A percentile compares a stretch with the other conserved stretches of the same genome.
Evolutionary conservation across 1,140 invertebrate genomes (phyloP).

Genomic region (Dufourea novaeangliae): DNA sequence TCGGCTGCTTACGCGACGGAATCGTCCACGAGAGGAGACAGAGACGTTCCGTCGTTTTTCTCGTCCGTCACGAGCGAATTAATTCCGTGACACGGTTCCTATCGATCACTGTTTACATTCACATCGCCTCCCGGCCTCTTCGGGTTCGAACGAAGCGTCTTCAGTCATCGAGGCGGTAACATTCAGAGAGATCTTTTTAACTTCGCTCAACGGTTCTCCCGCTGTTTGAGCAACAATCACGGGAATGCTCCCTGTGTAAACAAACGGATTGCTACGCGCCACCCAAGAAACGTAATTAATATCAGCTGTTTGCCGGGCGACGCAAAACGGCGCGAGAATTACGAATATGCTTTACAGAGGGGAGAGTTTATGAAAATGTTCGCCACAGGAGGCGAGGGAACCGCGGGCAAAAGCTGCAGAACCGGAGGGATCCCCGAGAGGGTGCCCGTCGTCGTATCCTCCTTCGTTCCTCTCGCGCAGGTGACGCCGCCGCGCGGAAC

Average conservation of each 20-base stretch:
- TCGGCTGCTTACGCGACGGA: conserved; percentile 56
- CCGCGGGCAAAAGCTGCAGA: conserved; percentile 36
- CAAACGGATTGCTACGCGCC: not conserved
- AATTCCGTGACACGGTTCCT: conserved; percentile 64
- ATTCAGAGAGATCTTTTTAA: too few relatives aligned
- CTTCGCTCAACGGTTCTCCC: not conserved
- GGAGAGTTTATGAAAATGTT: conserved; percentile 72
- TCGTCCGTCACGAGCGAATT: conserved; percentile 54
- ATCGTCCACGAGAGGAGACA: conserved; percentile 37
- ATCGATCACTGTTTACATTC: conserved; percentile 51
- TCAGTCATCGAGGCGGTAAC: not conserved
- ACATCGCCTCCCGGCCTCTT: not conserved
- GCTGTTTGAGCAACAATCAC: too few relatives aligned
- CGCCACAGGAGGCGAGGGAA: conserved; percentile 58
- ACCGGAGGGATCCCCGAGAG: conserved; percentile 47
- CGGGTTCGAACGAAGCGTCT: not conserved
- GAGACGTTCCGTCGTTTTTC: conserved; percentile 49
- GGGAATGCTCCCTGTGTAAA: not conserved
- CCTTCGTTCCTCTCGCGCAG: conserved; percentile 45
- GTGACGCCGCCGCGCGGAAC: conserved; percentile 56
- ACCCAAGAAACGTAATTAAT: conserved; percentile 34
- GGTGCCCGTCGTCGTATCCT: conserved; percentile 47
- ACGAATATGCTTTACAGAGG: conserved; percentile 67
- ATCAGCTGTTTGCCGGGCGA: not conserved
- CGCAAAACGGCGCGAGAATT: conserved; percentile 5